Evolutionary conservation across 2,888 invertebrate genomes (phyloP).

Genomic region (Nomada flava): DNA sequence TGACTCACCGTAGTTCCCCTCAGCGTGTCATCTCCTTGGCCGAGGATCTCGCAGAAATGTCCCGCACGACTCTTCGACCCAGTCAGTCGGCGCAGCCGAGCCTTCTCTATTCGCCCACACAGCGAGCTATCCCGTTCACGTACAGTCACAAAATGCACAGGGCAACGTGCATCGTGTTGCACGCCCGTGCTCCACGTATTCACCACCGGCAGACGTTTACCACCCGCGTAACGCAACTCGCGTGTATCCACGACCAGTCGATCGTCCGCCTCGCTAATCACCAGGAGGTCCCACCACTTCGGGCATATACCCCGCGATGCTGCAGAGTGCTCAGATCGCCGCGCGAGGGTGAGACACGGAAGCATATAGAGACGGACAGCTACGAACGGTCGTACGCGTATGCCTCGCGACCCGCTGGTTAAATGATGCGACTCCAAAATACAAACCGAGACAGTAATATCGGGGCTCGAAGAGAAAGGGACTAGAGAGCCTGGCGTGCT

Average conservation of each 20-base stretch:
- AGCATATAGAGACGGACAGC: constrained; percentile 22
- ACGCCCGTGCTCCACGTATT: constrained; percentile 18
- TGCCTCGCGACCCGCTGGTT: constrained; percentile 9
- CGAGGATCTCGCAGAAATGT: constrained; percentile 21
- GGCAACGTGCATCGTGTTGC: constrained; percentile 33
- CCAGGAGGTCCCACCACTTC: constrained; percentile 51
- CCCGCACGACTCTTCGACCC: constrained; percentile 15
- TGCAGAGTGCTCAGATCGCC: constrained; percentile 40
- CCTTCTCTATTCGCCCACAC: constrained; percentile 8
- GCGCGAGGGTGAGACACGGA: constrained; percentile 21
- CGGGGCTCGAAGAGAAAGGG: constrained; percentile 47
- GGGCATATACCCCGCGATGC: constrained; percentile 28
- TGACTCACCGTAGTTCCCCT: constrained; percentile 33
- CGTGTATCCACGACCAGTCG: constrained; percentile 23
- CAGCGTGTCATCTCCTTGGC: constrained; percentile 42
- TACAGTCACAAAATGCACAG: constrained; percentile 34
- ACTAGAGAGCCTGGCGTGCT: constrained; percentile 32
- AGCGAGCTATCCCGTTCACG: constrained; percentile 36
- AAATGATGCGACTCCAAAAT: constrained; percentile 17
- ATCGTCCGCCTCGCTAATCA: constrained; percentile 28
- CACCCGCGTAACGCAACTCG: constrained; percentile 18
- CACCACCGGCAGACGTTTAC: constrained; percentile 13
- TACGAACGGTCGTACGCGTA: constrained; percentile 1
- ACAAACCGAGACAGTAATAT: constrained; percentile 42
- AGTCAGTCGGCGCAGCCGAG: constrained; percentile 1